Evolutionary conservation across 2,113 vertebrate genomes (phyloP), one percentile per base, ranked within the genome.

Genomic region (Tretioscincus oriximinensis): DNA sequence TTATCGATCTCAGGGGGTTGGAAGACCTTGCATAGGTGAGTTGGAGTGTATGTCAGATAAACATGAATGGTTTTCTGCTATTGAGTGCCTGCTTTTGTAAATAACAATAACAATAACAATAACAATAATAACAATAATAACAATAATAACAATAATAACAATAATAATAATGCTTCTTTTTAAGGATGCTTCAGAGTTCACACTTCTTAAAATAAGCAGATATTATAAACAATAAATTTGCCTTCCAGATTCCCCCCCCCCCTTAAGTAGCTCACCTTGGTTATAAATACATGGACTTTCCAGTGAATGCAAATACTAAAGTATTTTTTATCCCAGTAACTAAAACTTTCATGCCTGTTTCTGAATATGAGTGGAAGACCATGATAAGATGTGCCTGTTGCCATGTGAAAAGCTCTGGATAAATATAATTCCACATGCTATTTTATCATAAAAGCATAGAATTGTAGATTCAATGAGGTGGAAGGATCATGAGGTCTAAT

Each of bases 21-120:
- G 97, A 35, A 92, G 95, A 10, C 95, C 97, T 7, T 99, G 98
- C 79, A 12, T 97, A 35, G 98, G 98, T 99, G 96, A 84, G 98
- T 94, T 58, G 51, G 73, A 71, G 9, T 51, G 54, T 9, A 76
- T 4, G 1, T 49, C 41, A 20, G 54, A 0, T 29, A 75, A 20
- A 5, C 24, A 47, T n/a, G 26, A 18, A 11, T 47, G 45, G 2
- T 4, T 18, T 61, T 0, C 21, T 0, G 26, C 2, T 10, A 0
- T 26, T 3, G 77, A 78, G 45, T 61, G 68, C 45, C 49, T 80
- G 61, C 69, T 82, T 26, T 22, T 67, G 51, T 58, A 18, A 18
- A 18, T 58, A 10, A 41, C 5, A 41, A 41, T 41, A 41, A 41
- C 5, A 41, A 41, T 41, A 41, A 41, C 5, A 41, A 41, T 41